A percentile compares a stretch with the other conserved stretches of the same genome.
Evolutionary conservation across 1,140 invertebrate genomes (phyloP).

Genomic region (Hyposmocoma kahamanoa): DNA sequence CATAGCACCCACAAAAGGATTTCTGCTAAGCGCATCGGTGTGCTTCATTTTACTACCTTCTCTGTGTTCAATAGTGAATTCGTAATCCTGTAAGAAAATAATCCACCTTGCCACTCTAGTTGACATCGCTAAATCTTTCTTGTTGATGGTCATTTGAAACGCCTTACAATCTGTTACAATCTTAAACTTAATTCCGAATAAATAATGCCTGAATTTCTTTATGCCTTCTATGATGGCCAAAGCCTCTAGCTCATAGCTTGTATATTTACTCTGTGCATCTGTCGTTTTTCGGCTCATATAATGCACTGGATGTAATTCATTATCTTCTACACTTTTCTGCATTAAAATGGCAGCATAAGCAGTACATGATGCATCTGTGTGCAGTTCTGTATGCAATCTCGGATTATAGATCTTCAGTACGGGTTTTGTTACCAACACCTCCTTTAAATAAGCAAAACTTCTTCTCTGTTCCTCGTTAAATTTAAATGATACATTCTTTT

Average conservation of each 20-base stretch:
- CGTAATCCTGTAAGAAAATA: neutral
- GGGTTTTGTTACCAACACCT: neutral
- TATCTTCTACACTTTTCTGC: neutral
- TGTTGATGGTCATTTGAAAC: constrained; percentile 1
- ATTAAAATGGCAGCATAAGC: constrained; percentile 1
- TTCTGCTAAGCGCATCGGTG: neutral
- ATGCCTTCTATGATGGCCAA: constrained; percentile 3
- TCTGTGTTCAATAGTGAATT: neutral
- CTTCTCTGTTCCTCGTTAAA: neutral
- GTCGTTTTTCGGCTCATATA: neutral
- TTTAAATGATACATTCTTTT: neutral
- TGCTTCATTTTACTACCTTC: neutral
- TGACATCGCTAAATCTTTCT: neutral
- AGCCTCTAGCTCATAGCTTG: constrained; percentile 6
- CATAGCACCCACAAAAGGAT: neutral
- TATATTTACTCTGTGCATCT: neutral
- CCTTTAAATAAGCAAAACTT: neutral
- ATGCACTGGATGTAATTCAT: neutral
- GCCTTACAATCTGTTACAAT: neutral
- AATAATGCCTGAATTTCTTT: constrained; percentile 3
- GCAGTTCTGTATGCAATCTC: neutral
- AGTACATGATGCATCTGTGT: neutral
- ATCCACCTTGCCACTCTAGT: constrained; percentile 1
- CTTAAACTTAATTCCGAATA: neutral
- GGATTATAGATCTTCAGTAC: neutral